Base-by-base conservation (phyloP, 2,113 vertebrate genomes). In the Microcebus griseorufus region DNA sequence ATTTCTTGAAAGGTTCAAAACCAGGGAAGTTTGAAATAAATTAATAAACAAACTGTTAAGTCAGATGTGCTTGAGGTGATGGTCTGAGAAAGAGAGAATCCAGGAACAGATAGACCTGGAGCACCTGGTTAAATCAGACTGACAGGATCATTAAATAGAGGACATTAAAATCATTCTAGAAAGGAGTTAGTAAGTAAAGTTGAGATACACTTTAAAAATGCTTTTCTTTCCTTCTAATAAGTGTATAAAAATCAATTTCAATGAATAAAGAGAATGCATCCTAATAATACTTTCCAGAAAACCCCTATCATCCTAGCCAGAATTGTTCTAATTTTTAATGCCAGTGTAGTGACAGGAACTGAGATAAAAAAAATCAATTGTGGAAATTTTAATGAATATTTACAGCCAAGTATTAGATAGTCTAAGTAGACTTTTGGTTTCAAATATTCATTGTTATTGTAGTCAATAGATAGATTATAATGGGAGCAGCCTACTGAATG, bases 351-450 rank as follows among this genome's bases (percentile, higher is more conserved):
- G 62, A 27, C 75, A 93, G 25, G 32, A 97, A 62, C 55, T 64
- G 55, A 92, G 62, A 92, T 78, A 76, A 65, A 75, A 55, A 45
- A 55, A 80, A 58, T 92, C 48, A 84, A 48, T 79, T 95, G 83
- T 92, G 37, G 48, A 93, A 89, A 86, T 89, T 55, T 79, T 29
- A 82, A 65, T 92, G 84, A 96, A 97, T 94, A 94, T 97, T 87
- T 96, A 95, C 64, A 92, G 10, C 12, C 16, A 37, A 89, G 25
- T 81, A 90, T 96, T 92, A 83, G 58, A 69, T 75, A 39, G 13
- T 48, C 48, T 90, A 37, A 55, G 27, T 55, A 42, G 51, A 95
- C 14, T 55, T 95, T 45, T 82, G 45, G 4, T 83, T 88, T 65
- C 62, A 95, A 65, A 80, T 92, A 67, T 6, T 83, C 53, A 45